phyloP scores from a whole-genome alignment of 2,797 vertebrate species.

The Octomys mimax region DNA sequence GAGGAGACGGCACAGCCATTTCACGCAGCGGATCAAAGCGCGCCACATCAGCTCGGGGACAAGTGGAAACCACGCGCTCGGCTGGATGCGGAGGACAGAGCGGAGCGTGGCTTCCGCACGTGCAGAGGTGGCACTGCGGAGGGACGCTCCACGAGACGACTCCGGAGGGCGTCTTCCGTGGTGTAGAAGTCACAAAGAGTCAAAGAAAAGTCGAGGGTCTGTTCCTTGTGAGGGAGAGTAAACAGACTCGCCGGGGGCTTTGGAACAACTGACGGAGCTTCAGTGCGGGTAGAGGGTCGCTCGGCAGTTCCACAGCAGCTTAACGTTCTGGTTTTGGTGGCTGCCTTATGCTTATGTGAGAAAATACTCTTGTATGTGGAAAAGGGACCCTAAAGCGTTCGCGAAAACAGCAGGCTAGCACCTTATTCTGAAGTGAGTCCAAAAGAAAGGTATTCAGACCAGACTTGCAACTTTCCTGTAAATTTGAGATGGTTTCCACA shows the following conservation, averaged over 20 bases:
- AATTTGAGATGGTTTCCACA: constrained; percentile 23
- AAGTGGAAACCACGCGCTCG: constrained; percentile 64
- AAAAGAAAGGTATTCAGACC: background rate
- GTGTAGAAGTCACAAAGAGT: constrained; percentile 57
- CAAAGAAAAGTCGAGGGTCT: constrained; percentile 61
- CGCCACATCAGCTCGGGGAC: constrained; percentile 43
- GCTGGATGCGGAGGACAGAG: constrained; percentile 38
- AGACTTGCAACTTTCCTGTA: background rate
- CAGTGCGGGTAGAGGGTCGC: background rate
- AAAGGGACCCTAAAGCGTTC: constrained; percentile 27
- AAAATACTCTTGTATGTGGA: background rate
- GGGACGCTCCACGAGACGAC: constrained; percentile 7
- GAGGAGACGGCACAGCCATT: background rate
- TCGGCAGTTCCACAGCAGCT: background rate
- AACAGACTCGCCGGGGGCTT: background rate
- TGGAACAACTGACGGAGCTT: background rate
- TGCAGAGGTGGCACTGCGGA: background rate
- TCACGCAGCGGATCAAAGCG: constrained; percentile 63
- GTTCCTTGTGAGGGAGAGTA: background rate
- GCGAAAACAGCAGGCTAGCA: background rate
- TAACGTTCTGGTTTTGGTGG: constrained; percentile 41
- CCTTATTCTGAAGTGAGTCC: constrained; percentile 11
- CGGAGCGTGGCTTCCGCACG: constrained; percentile 32
- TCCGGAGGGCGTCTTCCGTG: constrained; percentile 9
- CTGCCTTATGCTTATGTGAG: background rate